Percentiles rank a stretch among this genome's conserved stretches.
Evolutionary conservation across 2,113 vertebrate species (phyloP).

Genomic region (Syngnathus floridae): DNA sequence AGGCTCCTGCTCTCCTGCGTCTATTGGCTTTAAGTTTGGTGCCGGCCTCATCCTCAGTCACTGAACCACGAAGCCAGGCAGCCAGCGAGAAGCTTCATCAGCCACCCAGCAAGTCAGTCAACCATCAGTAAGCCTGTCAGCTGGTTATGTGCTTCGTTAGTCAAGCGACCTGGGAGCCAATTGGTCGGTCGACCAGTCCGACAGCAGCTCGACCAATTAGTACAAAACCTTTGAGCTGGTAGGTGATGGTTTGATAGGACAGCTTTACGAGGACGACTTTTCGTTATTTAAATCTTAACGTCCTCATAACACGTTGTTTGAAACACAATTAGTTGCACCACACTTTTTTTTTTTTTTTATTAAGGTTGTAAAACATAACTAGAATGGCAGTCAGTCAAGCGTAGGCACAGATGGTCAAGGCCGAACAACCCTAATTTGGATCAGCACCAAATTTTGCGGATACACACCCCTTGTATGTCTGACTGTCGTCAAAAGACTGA

Average conservation of each 20-base stretch:
- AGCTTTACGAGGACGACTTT: background rate
- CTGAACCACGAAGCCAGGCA: conserved; percentile 34
- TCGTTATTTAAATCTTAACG: background rate
- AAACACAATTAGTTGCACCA: conserved; percentile 17
- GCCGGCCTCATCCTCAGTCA: conserved; percentile 29
- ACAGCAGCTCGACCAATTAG: conserved; percentile 41
- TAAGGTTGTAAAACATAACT: background rate
- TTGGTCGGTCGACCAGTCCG: conserved; percentile 35
- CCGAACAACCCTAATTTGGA: background rate
- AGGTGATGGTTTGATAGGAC: conserved; percentile 8
- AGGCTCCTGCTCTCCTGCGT: conserved; percentile 31
- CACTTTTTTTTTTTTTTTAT: background rate
- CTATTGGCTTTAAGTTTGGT: conserved; percentile 37
- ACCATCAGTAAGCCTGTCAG: conserved; percentile 54
- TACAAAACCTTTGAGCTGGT: conserved; percentile 26
- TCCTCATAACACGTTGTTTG: conserved; percentile 5
- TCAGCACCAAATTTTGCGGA: background rate
- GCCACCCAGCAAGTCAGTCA: conserved; percentile 42
- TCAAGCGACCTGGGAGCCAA: conserved; percentile 41
- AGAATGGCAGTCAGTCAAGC: conserved; percentile 3
- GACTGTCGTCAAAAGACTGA: background rate
- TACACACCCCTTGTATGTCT: no score
- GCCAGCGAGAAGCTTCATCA: conserved; percentile 40
- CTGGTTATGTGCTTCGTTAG: conserved; percentile 59
- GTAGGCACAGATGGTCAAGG: background rate